Evolutionary conservation across 2,888 invertebrate species (phyloP), one percentile per base, ranked within the genome.

Genomic region (Ormyrus labotus): DNA sequence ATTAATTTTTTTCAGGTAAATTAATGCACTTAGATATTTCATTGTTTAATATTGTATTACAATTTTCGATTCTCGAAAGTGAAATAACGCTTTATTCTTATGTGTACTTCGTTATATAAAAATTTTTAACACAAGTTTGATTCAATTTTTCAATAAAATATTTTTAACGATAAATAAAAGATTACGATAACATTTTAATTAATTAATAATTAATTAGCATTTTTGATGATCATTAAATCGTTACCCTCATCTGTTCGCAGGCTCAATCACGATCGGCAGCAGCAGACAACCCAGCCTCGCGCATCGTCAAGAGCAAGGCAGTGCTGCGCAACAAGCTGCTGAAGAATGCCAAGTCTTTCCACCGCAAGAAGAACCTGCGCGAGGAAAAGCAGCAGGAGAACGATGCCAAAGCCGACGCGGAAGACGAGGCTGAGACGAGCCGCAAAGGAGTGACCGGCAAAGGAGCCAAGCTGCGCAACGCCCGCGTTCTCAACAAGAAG

Each of bases 291-390:
- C 73, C 84, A 8, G 86, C 84, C 1, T 85, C 85, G 10, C 85
- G 86, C 1, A 84, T 88, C 19, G 85, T 87, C 34, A 83, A 86
- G 34, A 89, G 86, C 80, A 90, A 90, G 75, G 88, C 89, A 0
- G 88, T 84, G n/a, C 80, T 90, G 51, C 86, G 89, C 71, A 90
- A 90, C 81, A 89, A 90, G 72, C 78, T 90, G 57, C 81, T 90
- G 81, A 90, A 90, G 81, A 90, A 90, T 78, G 90, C 90, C 47
- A 90, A 90, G 74, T 89, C 89, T 68, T 87, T 87, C 60, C 89
- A 90, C 53, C 86, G 89, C 2, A 82, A 81, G 71, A 82, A 82
- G 61, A 81, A 82, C 53, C 67, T 81, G 19, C 78, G 78, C 9
- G 75, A 82, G 61, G 80, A 78, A 13, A 71, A 81, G 76, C 47